Base-by-base conservation (phyloP, 2,113 vertebrate genomes). In the Mesoclemmys tuberculata region DNA sequence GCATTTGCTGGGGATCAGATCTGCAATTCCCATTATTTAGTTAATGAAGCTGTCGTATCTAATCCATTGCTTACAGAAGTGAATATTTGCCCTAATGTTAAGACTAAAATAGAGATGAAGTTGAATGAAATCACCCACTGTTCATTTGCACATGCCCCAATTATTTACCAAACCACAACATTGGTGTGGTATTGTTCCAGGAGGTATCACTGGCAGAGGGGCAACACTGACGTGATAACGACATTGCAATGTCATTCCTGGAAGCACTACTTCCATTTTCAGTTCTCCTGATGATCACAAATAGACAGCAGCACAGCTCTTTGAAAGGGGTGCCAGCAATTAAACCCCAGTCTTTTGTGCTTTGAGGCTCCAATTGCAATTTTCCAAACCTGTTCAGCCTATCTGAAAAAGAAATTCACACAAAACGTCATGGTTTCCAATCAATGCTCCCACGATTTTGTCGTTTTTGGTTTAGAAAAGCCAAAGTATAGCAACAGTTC, bases 251-350 rank as follows among this genome's bases (percentile, higher is more conserved):
- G 0, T 11, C 0, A 0, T 84, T 90, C 46, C 82, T 92, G 82
- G 82, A 95, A 84, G 14, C 44, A 46, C 44, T 71, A 56, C 35
- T 93, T 51, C 81, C 54, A 68, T 80, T 90, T 82, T 83, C 49
- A 55, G 38, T 85, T 90, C 82, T 86, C 41, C 24, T 19, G 27
- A 35, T 2, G 1, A 64, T 64, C 52, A 22, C 52, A 75, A 54
- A 14, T 38, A 38, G n/a, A 79, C 74, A 52, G n/a, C 21, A 87
- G 18, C 29, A 92, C 88, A 8, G 1, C 48, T 87, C 35, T 75
- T 92, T 68, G 16, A 87, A 84, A 91, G 81, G 24, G 81, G 55
- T 10, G 61, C 29, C 68, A 85, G 4, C 27, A 89, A 35, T 79
- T 86, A 89, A 89, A 1, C 18, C 19, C 35, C 52, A 79, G 24